Conservation (phyloP, 1,140 invertebrate genomes). For the Ruditapes philippinarum region DNA sequence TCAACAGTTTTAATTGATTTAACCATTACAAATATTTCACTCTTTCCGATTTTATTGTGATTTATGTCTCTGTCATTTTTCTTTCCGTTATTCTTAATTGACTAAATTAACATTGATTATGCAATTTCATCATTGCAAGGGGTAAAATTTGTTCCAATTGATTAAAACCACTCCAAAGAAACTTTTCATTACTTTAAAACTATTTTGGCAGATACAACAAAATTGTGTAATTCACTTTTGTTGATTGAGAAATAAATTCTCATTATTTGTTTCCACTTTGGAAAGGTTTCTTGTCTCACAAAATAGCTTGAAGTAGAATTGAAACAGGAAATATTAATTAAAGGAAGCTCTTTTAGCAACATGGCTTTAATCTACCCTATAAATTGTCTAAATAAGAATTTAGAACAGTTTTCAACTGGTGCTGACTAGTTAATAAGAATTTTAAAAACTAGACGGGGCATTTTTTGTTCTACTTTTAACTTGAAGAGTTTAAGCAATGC, state of each 20-base stretch:
- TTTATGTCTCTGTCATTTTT: background rate
- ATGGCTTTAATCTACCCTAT: no score
- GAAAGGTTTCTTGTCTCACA: background rate
- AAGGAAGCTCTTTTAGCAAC: no score
- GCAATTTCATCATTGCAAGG: background rate
- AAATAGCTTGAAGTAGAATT: no score
- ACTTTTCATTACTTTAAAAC: background rate
- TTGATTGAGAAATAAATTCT: background rate
- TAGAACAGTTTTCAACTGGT: no score
- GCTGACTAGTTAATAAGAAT: no score
- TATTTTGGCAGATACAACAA: background rate
- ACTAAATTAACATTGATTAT: conserved; percentile 23
- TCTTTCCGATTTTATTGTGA: background rate
- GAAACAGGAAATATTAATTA: no score
- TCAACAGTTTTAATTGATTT: background rate
- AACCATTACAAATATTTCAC: background rate
- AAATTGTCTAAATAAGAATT: no score
- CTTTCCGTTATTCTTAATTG: background rate
- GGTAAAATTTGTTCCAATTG: background rate
- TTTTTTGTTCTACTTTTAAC: no score
- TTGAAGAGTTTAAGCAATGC: no score
- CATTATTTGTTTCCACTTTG: background rate
- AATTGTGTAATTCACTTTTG: conserved; percentile 13
- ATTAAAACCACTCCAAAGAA: conserved; percentile 3
- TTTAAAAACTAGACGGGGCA: no score